phyloP scores from a whole-genome alignment of 2,113 vertebrate species.

The Mobula birostris region DNA sequence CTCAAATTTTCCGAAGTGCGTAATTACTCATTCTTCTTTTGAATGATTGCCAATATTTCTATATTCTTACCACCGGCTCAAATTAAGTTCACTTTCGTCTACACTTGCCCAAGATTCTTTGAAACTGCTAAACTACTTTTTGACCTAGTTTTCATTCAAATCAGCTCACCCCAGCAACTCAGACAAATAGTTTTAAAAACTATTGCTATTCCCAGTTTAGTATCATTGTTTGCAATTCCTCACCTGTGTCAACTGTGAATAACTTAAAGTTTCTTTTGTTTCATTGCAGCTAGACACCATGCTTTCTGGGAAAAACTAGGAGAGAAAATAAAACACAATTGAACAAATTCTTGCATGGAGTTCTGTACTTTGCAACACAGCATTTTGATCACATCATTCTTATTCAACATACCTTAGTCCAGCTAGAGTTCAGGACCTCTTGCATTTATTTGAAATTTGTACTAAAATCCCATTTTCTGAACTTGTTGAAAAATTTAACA shows the following conservation, averaged over 20 bases:
- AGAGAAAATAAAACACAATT: conserved; percentile 43
- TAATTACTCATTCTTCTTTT: neutral
- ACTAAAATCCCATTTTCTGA: too few relatives aligned
- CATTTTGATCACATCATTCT: neutral
- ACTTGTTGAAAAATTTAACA: neutral
- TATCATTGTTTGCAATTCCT: neutral
- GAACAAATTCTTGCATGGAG: neutral
- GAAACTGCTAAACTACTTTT: neutral
- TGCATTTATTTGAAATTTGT: neutral
- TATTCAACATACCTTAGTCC: neutral
- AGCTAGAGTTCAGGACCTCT: neutral
- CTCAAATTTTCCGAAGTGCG: neutral
- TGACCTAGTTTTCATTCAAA: neutral
- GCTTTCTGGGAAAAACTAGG: conserved; percentile 87
- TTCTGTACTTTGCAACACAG: neutral
- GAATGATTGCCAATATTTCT: neutral
- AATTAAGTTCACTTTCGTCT: neutral
- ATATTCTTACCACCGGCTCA: too few relatives aligned
- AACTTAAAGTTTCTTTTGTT: conserved; percentile 67
- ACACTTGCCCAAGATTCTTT: neutral
- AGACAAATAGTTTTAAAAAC: neutral
- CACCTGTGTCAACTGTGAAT: conserved; percentile 84
- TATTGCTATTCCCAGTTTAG: too few relatives aligned
- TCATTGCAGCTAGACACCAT: conserved; percentile 87
- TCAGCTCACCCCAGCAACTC: neutral